phyloP scores from a whole-genome alignment of 2,888 invertebrate species.

The Cyrtodaria siliqua region DNA sequence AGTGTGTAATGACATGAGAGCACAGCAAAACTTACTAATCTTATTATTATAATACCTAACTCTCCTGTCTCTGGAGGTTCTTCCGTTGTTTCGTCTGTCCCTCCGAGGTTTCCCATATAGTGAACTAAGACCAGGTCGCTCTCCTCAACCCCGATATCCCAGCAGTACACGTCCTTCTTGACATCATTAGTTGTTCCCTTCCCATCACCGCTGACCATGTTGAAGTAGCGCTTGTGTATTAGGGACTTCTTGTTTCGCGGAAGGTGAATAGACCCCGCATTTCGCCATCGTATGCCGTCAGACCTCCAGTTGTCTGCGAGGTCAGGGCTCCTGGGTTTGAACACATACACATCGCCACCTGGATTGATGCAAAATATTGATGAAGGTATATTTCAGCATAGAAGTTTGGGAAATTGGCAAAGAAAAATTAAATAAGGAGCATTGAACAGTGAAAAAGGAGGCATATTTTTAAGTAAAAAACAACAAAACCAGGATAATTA shows the following conservation, averaged over 20 bases:
- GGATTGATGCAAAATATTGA: too few species aligned
- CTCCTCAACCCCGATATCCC: conserved; percentile 16
- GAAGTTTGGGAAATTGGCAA: too few species aligned
- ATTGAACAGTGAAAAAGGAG: too few species aligned
- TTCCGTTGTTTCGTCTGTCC: not conserved
- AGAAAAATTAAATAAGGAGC: too few species aligned
- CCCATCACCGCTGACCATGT: conserved; percentile 8
- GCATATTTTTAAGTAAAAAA: too few species aligned
- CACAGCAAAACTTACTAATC: too few species aligned
- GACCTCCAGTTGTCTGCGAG: conserved; percentile 12
- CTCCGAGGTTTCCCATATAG: conserved; percentile 27
- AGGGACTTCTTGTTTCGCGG: conserved; percentile 31
- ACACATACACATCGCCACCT: conserved; percentile 52
- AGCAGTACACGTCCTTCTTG: conserved; percentile 43
- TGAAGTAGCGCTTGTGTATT: conserved; percentile 28
- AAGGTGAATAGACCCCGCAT: conserved; percentile 19
- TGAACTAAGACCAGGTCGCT: conserved; percentile 28
- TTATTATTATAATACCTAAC: too few species aligned
- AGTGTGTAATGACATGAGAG: too few species aligned
- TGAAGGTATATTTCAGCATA: too few species aligned
- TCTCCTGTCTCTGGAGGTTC: not conserved
- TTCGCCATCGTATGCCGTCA: conserved; percentile 46
- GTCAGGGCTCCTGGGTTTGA: conserved; percentile 21
- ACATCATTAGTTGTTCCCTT: not conserved
- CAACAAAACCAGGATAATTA: too few species aligned